Evolutionary conservation across 2,113 vertebrate genomes (phyloP), one percentile per base, ranked within the genome.

Genomic region (Pluvianellus socialis): DNA sequence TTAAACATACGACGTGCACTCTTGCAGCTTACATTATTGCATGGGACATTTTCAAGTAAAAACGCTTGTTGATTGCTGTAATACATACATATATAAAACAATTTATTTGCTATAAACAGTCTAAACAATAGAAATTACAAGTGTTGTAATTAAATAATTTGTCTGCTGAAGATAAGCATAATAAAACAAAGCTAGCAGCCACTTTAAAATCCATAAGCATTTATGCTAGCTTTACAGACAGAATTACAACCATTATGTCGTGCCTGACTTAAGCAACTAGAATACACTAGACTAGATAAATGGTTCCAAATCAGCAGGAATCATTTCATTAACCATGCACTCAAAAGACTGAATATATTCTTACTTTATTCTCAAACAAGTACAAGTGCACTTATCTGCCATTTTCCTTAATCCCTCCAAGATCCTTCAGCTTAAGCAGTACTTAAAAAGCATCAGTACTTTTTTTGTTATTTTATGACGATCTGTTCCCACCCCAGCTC

Each of bases 1-100:
- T 77, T 98, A 87, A 99, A 99, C 98, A 99, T 99, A 14, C 99
- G 98, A 27, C 97, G 98, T 1, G 86, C 96, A 0, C 95, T 95
- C 45, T 90, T 98, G 96, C 99, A 99, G 95, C 97, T 98, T 9
- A 52, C 89, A 4, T 97, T 98, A 88, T 96, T 98, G 92, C 99
- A 99, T 1, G 98, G 98, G 44, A 99, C 98, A 2, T 99, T 99
- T 98, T 99, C 99, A 92, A 99, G 96, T 12, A 99, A 97, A 92
- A 99, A 99, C 23, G 99, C 99, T 96, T 99, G 99, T 75, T 99
- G 99, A 55, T 97, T 98, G 91, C 99, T 99, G 96, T 72, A 85
- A 96, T 79, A 97, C 50, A 97, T 17, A 96, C 10, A 92, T 2
- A 86, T 20, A 94, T 12, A 24, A 20, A 32, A 2, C 7, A 63